Base-by-base conservation (phyloP, 1,140 invertebrate genomes). In the Adelges cooleyi region DNA sequence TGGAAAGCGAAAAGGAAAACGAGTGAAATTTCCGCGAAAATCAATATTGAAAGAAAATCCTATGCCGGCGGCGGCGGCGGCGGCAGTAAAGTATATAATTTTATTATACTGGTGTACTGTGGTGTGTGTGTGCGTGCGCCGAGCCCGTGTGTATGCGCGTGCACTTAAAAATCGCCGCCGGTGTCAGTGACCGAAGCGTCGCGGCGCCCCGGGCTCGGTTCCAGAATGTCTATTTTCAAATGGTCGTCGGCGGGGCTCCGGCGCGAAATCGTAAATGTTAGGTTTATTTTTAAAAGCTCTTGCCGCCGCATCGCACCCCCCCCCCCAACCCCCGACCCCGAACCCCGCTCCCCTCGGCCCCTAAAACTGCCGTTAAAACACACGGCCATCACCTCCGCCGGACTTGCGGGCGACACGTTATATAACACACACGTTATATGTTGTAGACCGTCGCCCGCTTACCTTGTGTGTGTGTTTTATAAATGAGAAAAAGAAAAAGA, bases 171-270 rank as follows among this genome's bases (percentile, higher is more conserved):
- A 56, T 56, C 38, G 53, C 40, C 54, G 56, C 17, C 42, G 56
- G 56, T 62, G 56, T 62, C 56, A 62, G 56, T 62, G 56, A 62
- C 56, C 56, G 56, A 62, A 62, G 56, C 56, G 56, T 62, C 56
- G 56, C 42, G 56, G 56, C 56, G 56, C 56, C 56, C 56, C 40
- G 56, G 56, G 56, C 56, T 62, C 42, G 42, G 56, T 62, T 62
- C 56, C 56, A 62, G 56, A 62, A 62, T 62, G 56, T 62, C 56
- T 62, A 62, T 62, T 62, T 62, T 42, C 42, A 62, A 62, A 62
- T 62, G 42, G 42, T 48, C 42, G 56, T 27, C 42, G 56, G 56
- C 56, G 56, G 56, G 56, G 56, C 56, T 20, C 56, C 56, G 56
- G 42, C 40, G 27, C 42, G 56, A 48, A 62, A 62, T 62, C 56